phyloP scores from a whole-genome alignment of 2,797 vertebrate genomes.

The Lagorchestes hirsutus region DNA sequence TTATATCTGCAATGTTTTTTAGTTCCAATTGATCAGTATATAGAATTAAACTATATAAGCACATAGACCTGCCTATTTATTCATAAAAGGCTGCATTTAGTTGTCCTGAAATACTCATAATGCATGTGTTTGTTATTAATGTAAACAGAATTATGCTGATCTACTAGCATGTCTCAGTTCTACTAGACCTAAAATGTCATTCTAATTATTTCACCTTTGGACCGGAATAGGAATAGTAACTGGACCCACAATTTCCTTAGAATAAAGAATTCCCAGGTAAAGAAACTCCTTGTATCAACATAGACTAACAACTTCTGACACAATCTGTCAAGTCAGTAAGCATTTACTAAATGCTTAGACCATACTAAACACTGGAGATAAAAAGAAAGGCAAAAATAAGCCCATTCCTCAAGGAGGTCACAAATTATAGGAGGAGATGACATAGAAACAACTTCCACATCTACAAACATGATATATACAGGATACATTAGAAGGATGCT shows the following conservation, averaged over 20 bases:
- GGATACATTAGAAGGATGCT: not conserved
- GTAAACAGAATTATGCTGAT: slow-evolving; percentile 39
- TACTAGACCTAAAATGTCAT: slow-evolving; percentile 47
- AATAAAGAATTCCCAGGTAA: not conserved
- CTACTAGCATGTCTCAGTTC: slow-evolving; percentile 3
- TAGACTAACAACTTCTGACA: not conserved
- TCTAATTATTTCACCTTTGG: slow-evolving; percentile 16
- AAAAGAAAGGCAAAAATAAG: not conserved
- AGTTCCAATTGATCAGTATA: slow-evolving; percentile 11
- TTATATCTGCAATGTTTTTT: slow-evolving; percentile 57
- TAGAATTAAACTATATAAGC: slow-evolving; percentile 51
- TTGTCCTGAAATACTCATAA: slow-evolving; percentile 17
- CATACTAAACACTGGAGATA: not conserved
- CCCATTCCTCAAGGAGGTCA: not conserved
- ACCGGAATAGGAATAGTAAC: not conserved
- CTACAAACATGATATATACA: not conserved
- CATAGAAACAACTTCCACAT: not conserved
- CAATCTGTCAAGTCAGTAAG: not conserved
- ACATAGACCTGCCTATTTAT: slow-evolving; percentile 14
- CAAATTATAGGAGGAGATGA: not conserved
- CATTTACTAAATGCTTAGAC: not conserved
- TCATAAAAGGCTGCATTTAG: slow-evolving; percentile 10
- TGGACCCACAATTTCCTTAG: not conserved
- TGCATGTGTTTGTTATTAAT: slow-evolving; percentile 1
- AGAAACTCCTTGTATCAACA: not conserved